Evolutionary conservation across 2,113 vertebrate species (phyloP).

Genomic region (Potamarius usumacintae): DNA sequence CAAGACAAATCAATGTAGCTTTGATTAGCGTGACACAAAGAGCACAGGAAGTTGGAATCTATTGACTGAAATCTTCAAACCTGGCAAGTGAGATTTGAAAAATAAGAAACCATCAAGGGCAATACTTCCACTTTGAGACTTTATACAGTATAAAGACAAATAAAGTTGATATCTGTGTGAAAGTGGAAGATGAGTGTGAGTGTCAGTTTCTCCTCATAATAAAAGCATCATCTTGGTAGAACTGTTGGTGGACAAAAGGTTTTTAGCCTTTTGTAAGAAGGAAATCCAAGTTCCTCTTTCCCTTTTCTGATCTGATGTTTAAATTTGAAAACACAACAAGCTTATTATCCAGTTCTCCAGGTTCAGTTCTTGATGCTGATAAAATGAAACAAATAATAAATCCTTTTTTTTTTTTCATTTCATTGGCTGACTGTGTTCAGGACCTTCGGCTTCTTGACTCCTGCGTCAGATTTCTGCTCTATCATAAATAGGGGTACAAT

Average conservation of each 20-base stretch:
- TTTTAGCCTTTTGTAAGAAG: not conserved
- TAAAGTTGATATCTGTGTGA: not conserved
- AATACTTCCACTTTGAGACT: not conserved
- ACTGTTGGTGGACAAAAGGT: not conserved
- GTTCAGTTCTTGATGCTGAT: not conserved
- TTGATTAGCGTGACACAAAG: not conserved
- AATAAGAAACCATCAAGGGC: not conserved
- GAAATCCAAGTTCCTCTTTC: not conserved
- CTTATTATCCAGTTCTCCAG: not conserved
- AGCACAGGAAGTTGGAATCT: not conserved
- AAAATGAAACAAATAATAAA: not conserved
- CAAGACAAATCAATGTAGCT: conserved; percentile 22
- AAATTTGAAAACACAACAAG: not conserved
- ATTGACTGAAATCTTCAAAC: not conserved
- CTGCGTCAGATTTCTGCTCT: too few species aligned
- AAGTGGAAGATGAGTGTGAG: not conserved
- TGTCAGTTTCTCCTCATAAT: not conserved
- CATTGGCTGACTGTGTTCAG: not conserved
- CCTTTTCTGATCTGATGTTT: not conserved
- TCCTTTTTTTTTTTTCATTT: not conserved
- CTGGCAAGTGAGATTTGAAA: not conserved
- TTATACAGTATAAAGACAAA: not conserved
- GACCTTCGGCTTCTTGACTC: not conserved
- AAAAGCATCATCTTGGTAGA: too few species aligned
- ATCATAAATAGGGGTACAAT: too few species aligned